Base-by-base conservation (phyloP, 2,113 vertebrate genomes). In the Ailurus styani region DNA sequence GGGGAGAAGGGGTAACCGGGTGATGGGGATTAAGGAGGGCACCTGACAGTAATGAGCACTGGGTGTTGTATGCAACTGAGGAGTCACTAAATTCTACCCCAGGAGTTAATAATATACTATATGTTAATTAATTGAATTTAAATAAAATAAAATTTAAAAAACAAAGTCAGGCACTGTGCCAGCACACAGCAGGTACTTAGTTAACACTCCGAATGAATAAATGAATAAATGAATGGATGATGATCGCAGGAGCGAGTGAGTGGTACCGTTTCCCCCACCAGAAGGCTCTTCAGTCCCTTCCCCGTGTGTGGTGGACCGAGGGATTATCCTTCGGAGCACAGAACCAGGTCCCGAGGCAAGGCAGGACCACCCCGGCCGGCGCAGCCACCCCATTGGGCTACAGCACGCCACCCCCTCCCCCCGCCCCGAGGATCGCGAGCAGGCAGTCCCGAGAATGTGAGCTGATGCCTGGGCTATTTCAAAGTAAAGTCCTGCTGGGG, bases 371-470 rank as follows among this genome's bases (percentile, higher is more conserved):
- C 13, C 1, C 11, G 5, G 40, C 68, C 2, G 6, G 40, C 72
- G 42, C 12, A 31, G 25, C 14, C 9, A 5, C 1, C 14, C 72
- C 87, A 6, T n/a, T 17, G 8, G 4, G 6, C 79, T 17, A 8
- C 5, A 6, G 31, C 17, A 40, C 20, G 11, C 9, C n/a, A n/a
- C n/a, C n/a, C n/a, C n/a, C n/a, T n/a, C n/a, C n/a, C n/a, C n/a
- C n/a, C n/a, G n/a, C n/a, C n/a, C n/a, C n/a, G n/a, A n/a, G 2
- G 20, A 31, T 25, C 55, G 23, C 55, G 23, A 27, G 54, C 0
- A 78, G 10, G 42, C 21, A 47, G 66, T 37, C 85, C 18, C 0
- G 3, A 54, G 60, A 12, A n/a, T 4, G 1, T 0, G 5, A 1
- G 31, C 8, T 31, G 94, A 54, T 3, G 0, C 1, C 66, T 34